phyloP scores from a whole-genome alignment of 2,797 vertebrate species.

The Spinus olivaceus region DNA sequence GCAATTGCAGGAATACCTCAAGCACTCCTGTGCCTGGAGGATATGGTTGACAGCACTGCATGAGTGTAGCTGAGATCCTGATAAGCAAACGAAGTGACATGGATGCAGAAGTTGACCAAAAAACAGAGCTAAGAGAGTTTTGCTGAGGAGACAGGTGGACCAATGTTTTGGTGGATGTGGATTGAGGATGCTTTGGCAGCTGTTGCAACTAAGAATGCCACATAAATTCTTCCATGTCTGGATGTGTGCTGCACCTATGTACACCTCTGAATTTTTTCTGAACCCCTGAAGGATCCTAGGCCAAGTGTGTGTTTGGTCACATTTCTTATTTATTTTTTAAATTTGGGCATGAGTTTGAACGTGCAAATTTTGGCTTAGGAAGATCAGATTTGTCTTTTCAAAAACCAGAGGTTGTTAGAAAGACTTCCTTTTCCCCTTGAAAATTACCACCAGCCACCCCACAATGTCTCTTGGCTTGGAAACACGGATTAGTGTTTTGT shows the following conservation, averaged over 20 bases:
- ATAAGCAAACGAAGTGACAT: neutral
- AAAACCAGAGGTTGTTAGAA: neutral
- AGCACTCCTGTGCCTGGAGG: neutral
- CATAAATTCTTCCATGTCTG: neutral
- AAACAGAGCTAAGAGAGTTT: neutral
- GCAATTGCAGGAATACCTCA: constrained; percentile 5
- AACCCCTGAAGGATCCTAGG: neutral
- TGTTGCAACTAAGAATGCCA: neutral
- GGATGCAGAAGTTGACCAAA: neutral
- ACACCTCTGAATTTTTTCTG: neutral
- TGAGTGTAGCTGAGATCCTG: neutral
- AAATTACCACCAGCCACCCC: neutral
- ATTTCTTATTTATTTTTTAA: neutral
- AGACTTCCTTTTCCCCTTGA: neutral
- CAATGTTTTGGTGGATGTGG: neutral
- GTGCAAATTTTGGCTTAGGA: neutral
- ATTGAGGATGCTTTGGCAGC: neutral
- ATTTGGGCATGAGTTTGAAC: neutral
- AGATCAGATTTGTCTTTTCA: neutral
- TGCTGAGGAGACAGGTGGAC: neutral
- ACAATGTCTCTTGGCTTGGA: neutral
- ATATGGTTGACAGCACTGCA: neutral
- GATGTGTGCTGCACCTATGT: neutral
- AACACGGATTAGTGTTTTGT: neutral
- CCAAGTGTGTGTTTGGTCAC: accelerated